These are phyloP conservation scores for Adelphocoris suturalis DNA, from an alignment of 2,888 invertebrate genomes.

Conservation along the genomic window DNA sequence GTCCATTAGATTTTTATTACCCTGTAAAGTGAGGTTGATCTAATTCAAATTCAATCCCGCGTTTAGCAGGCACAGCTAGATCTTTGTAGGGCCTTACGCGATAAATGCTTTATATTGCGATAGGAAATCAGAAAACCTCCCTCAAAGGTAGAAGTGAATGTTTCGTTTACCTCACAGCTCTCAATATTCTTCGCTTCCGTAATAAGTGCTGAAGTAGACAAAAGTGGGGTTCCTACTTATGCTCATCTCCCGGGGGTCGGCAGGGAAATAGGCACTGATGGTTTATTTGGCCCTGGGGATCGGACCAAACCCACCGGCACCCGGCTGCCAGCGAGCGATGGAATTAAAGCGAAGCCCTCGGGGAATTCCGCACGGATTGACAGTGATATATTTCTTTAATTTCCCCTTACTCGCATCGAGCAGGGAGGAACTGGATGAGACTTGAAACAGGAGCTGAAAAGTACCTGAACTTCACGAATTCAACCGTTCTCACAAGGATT, in stretches of 20 bases:
- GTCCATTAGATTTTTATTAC: too few species aligned
- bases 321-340: background rate
- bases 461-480: background rate
- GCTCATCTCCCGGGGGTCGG: background rate
- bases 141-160: too few species aligned
- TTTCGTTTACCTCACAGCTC: too few species aligned
- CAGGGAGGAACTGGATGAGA: background rate
- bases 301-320: background rate
- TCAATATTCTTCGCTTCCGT: too few species aligned
- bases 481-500: too few species aligned
- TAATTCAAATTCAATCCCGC: background rate
- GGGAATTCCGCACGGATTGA: conserved; percentile 29
- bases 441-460: conserved; percentile 1
- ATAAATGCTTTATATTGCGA: too few species aligned
- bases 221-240: too few species aligned
- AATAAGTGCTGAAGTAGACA: too few species aligned
- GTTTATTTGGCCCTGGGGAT: background rate
- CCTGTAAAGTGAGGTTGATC: too few species aligned
- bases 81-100: too few species aligned
- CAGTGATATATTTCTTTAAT: conserved; percentile 34
- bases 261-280: background rate
- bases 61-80: background rate
- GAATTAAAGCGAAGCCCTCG: background rate
- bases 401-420: conserved; percentile 27
- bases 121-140: too few species aligned